phyloP scores from a whole-genome alignment of 2,888 invertebrate species.

The Melipona bicolor region DNA sequence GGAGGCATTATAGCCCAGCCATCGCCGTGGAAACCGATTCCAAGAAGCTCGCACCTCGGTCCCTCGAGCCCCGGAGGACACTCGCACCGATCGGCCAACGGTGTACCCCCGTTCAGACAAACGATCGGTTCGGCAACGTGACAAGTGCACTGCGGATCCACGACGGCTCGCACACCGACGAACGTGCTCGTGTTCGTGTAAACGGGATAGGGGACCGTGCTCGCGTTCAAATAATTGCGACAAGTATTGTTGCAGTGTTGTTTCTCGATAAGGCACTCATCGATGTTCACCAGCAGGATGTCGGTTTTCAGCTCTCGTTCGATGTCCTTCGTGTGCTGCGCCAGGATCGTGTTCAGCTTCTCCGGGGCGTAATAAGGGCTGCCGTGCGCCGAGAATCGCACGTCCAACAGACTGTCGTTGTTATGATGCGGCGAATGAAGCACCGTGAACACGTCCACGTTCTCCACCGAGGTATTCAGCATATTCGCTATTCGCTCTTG shows the following conservation, averaged over 20 bases:
- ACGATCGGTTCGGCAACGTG: constrained; percentile 85
- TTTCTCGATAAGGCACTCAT: constrained; percentile 93
- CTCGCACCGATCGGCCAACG: constrained; percentile 88
- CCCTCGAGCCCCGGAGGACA: constrained; percentile 92
- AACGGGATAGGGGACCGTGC: constrained; percentile 91
- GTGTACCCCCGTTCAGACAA: constrained; percentile 92
- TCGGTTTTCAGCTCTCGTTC: constrained; percentile 90
- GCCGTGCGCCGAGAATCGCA: constrained; percentile 96
- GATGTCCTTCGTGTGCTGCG: constrained; percentile 89
- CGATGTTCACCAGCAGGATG: constrained; percentile 95
- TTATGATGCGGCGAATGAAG: constrained; percentile 89
- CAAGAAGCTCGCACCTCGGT: constrained; percentile 95
- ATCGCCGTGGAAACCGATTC: constrained; percentile 94
- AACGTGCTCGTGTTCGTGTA: constrained; percentile 97
- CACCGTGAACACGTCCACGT: constrained; percentile 97
- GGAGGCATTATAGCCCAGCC: constrained; percentile 96
- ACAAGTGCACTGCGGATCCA: constrained; percentile 92
- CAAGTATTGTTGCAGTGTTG: constrained; percentile 91
- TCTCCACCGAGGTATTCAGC: constrained; percentile 91
- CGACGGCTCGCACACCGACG: constrained; percentile 95
- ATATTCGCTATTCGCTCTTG: constrained; percentile 88
- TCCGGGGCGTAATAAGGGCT: constrained; percentile 96
- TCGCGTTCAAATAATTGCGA: constrained; percentile 90
- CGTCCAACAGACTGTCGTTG: constrained; percentile 89
- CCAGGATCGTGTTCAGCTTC: constrained; percentile 94